Base-by-base conservation (phyloP, 2,113 vertebrate genomes). In the Peromyscus californicus region DNA sequence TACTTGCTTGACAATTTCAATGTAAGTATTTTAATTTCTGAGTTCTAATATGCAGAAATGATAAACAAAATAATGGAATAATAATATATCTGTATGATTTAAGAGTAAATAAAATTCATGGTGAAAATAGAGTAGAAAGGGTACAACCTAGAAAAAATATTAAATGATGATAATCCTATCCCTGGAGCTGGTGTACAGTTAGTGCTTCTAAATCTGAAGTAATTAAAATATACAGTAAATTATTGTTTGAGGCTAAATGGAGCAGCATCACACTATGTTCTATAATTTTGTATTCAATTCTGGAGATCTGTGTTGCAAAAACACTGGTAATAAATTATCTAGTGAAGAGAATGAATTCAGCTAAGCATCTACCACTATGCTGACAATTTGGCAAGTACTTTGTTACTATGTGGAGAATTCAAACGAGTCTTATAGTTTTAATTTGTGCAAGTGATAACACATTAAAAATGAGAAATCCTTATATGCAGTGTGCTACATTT, bases 181-280 rank as follows among this genome's bases (percentile, higher is more conserved):
- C 16, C 4, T 67, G 65, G 3, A 79, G 0, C 1, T 21, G 12
- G 6, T 54, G 65, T 8, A 86, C 2, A 84, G 36, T 82, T 93
- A 16, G 70, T 78, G 16, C 1, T 3, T 86, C 61, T 79, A 82
- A 92, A 82, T 87, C 0, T 39, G 42, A 76, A 72, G 19, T 31
- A 85, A 70, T 74, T 26, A 76, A 85, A 69, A 94, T 84, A n/a
- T 82, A 17, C 39, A 93, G 83, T 78, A 9, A 79, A 93, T 33
- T 48, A 74, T 45, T 9, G 0, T 33, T 83, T 90, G 82, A 90
- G 21, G 87, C 2, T 7, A 91, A 79, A 5, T 54, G 1, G 22
- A 83, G 1, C 7, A 94, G 59, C 80, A 91, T 90, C 54, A 33
- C 10, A 59, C 6, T 0, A 21, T 75, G 22, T 59, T 67, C 1